Conservation (phyloP, 2,888 invertebrate species). For the Cataglyphis albicans region DNA sequence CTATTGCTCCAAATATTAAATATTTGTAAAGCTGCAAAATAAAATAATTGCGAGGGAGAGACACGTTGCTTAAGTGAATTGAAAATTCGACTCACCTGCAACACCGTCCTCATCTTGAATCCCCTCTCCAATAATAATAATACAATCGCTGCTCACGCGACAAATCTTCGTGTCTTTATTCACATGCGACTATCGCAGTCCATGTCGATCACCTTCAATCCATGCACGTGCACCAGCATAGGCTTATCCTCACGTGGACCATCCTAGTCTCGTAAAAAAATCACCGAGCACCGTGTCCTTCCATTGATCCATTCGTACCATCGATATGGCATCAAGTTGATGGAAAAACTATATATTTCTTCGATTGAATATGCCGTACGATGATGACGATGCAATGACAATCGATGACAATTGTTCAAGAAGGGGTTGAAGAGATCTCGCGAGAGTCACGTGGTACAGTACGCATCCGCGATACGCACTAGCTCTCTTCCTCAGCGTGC, state of each 20-base stretch:
- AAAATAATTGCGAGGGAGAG: not conserved
- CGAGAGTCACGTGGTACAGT: constrained; percentile 69
- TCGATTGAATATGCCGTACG: not conserved
- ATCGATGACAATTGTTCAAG: not conserved
- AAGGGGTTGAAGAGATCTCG: constrained; percentile 8
- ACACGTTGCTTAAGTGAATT: not conserved
- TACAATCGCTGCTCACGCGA: constrained; percentile 5
- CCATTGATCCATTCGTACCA: constrained; percentile 2
- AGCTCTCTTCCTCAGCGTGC: constrained; percentile 71
- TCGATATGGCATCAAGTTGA: not conserved
- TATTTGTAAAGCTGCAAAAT: not conserved
- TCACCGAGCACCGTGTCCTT: constrained; percentile 46
- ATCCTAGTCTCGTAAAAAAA: constrained; percentile 10
- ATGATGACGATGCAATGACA: not conserved
- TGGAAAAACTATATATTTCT: not conserved
- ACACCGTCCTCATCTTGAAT: constrained; percentile 64
- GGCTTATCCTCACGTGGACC: constrained; percentile 15
- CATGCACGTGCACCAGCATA: constrained; percentile 43
- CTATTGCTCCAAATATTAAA: not conserved
- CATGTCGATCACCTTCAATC: constrained; percentile 40
- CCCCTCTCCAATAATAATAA: constrained; percentile 19
- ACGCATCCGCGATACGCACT: constrained; percentile 62
- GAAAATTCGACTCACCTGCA: constrained; percentile 63
- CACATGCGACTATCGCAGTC: constrained; percentile 34
- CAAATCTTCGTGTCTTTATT: constrained; percentile 32